Base-by-base conservation (phyloP, 2,113 vertebrate genomes). In the Saiga tatarica region DNA sequence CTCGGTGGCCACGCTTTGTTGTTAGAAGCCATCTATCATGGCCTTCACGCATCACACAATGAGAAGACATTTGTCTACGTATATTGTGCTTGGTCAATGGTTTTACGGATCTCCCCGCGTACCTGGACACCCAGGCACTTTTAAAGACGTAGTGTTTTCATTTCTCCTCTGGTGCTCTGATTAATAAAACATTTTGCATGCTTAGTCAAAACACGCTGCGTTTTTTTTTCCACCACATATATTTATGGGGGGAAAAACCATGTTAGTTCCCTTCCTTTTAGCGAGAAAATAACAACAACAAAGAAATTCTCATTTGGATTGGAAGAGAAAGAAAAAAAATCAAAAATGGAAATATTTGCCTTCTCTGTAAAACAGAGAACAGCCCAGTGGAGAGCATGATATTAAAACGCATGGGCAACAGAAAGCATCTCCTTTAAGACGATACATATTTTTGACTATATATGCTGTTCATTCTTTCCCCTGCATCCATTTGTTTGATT, bases 1-100 rank as follows among this genome's bases (percentile, higher is more conserved):
- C 99, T 99, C 99, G 87, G 98, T 99, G 99, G 99, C 99, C 99
- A 99, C 88, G 97, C 99, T 99, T 99, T 99, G 99, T 99, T 99
- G 99, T 99, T 99, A 97, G 98, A 98, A 98, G 98, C 98, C 99
- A 99, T 99, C 99, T 99, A 99, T 99, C 99, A 99, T 8, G 98
- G 99, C 98, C 99, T 99, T 98, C 98, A 98, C 98, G 98, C 98
- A 98, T 99, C 99, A 98, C 98, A 99, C 99, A 99, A 99, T 98
- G 98, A 99, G 98, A 97, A 98, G 99, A 98, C 99, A 98, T 99
- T 99, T 98, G 98, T 99, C 99, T 99, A 96, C 17, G 95, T 92
- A 89, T 98, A 98, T 98, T 98, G 98, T 99, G 99, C 99, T 76
- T 98, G 98, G 98, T 99, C 99, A 98, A 99, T 98, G 98, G 97